A percentile compares a stretch with the other conserved stretches of the same genome.
These are phyloP conservation scores for Aphis gossypii DNA, from an alignment of 1,140 invertebrate genomes.

Conservation along the genomic window DNA sequence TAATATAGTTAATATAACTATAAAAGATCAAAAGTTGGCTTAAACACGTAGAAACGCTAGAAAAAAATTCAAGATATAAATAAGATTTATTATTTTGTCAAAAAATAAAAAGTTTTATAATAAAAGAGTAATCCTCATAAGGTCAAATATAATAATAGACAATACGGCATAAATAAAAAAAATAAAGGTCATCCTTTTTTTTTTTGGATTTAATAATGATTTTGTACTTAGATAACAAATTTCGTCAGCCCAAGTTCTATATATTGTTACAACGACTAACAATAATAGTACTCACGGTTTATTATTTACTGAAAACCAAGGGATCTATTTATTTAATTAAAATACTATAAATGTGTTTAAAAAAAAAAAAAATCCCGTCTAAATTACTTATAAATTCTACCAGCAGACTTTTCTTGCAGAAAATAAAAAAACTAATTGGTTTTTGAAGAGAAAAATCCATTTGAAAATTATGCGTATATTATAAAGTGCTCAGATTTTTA, in stretches of 20 bases:
- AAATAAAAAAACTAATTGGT: slow-evolving; percentile 16
- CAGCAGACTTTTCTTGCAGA: neutral
- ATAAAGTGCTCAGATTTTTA: neutral
- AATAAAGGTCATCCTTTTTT: neutral
- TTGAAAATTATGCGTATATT: neutral
- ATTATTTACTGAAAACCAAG: neutral
- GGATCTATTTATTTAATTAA: neutral
- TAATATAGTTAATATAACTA: neutral
- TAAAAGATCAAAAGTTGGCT: neutral
- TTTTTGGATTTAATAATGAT: neutral
- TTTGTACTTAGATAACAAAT: neutral
- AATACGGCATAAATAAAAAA: neutral
- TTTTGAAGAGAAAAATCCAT: neutral
- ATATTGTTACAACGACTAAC: neutral
- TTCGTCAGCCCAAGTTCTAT: neutral
- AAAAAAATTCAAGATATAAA: neutral
- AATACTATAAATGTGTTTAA: neutral
- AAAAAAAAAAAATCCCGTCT: neutral
- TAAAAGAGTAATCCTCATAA: slow-evolving; percentile 33
- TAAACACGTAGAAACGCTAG: neutral
- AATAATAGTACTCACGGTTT: neutral
- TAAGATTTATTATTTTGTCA: slow-evolving; percentile 8
- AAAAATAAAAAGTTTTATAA: neutral
- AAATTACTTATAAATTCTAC: neutral
- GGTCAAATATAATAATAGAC: neutral